Base-by-base conservation (phyloP, 2,113 vertebrate genomes). In the Patagioenas fasciata region DNA sequence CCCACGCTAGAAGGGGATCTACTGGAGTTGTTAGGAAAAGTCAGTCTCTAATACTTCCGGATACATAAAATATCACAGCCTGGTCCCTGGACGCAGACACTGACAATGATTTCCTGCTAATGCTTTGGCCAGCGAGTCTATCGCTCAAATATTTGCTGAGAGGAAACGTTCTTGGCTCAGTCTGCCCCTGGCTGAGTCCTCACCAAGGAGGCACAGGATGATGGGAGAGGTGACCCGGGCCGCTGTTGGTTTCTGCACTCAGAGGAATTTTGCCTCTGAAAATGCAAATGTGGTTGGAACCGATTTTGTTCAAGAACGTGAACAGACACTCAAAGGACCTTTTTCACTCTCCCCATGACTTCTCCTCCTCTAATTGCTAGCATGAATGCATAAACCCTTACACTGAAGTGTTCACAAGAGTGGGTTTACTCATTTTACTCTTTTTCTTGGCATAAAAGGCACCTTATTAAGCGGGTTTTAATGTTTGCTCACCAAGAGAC, bases 361-460 rank as follows among this genome's bases (percentile, higher is more conserved):
- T 84, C 79, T 87, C 54, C 60, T 90, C 42, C 95, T 89, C 83
- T 95, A 96, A 96, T 92, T 96, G 93, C 77, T 44, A 62, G 80
- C 77, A 83, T 93, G 91, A 93, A 92, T 93, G 91, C 77, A 56
- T 67, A 95, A 95, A 86, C 75, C 61, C 88, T 97, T 77, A 58
- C 28, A 20, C 61, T 89, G 91, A 88, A 95, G 77, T 81, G 89
- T 75, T 93, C 91, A 89, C 24, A 47, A 86, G 86, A 91, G 91
- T 1, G 6, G 3, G 91, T 93, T 94, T 92, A 95, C 56, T 92
- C 64, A 66, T 87, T 92, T 81, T 90, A 64, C 84, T 85, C 88
- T 53, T 66, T 60, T 91, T 91, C 85, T 85, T 80, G 93, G 84
- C 80, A 94, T 67, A 81, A 91, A 89, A 91, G 40, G 48, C 64